Evolutionary conservation across 2,797 vertebrate genomes (phyloP), one percentile per base, ranked within the genome.

Genomic region (Channa striata): DNA sequence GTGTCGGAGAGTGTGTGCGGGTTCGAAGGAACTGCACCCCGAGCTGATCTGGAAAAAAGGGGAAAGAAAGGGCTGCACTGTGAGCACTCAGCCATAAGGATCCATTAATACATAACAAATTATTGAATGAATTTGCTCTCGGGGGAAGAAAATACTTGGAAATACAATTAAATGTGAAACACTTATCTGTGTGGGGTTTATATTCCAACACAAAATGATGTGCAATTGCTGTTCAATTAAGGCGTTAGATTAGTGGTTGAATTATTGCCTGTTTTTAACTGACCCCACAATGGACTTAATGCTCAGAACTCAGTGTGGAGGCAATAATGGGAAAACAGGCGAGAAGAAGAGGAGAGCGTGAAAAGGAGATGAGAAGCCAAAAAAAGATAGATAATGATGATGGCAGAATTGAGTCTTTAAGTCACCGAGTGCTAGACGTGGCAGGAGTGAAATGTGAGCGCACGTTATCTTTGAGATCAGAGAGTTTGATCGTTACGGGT

Each of bases 101-200:
- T 62, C 77, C 54, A 77, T 83, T 78, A 78, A 48, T 67, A 46
- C 40, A 64, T 61, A 70, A 76, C 65, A 62, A 81, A 79, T 51
- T 1, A 60, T 52, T 76, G 67, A 54, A 78, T 74, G 7, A 77
- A 74, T 78, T 39, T 51, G 9, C 37, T 84, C 61, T 56, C 50
- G 33, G 25, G 47, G 42, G 21, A 62, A 8, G 23, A 63, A 53
- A 69, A 62, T 36, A 16, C 10, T 25, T 11, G 53, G 47, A 47
- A 37, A 54, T 49, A 8, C 42, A 53, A n/a, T 68, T 51, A 2
- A 13, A 51, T 47, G 50, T 49, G 8, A 42, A 39, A 75, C 50
- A 20, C 49, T 65, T 74, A 12, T 50, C 33, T 52, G 72, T 72
- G 14, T 72, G 21, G 37, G 69, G 65, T 69, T 40, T 10, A 47